These are phyloP conservation scores for Chiroxiphia lanceolata DNA, from an alignment of 2,797 vertebrate species.

Conservation along the genomic window DNA sequence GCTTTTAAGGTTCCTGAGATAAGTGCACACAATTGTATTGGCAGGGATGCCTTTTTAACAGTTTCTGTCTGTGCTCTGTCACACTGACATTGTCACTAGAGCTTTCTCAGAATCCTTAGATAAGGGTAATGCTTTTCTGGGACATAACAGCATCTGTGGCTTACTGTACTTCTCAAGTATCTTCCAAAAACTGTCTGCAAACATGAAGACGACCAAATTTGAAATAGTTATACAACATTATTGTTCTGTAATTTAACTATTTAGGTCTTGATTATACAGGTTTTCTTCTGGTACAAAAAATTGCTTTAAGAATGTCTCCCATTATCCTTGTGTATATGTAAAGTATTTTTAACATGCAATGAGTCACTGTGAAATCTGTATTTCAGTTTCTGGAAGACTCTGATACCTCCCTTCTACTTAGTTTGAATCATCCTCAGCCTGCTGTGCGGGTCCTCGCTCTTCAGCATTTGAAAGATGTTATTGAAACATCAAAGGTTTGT, in stretches of 20 bases:
- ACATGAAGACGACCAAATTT: not conserved
- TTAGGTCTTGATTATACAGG: not conserved
- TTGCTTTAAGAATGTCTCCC: not conserved
- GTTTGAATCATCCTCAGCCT: constrained; percentile 90
- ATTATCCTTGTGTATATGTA: not conserved
- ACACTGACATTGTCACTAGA: not conserved
- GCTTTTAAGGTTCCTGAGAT: constrained; percentile 25
- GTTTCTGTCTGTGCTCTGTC: constrained; percentile 30
- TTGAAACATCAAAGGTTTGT: constrained; percentile 83
- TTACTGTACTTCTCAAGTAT: not conserved
- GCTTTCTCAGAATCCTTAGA: constrained; percentile 54
- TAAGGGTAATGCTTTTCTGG: constrained; percentile 36
- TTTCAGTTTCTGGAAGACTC: constrained; percentile 86
- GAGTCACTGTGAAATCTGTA: constrained; percentile 38
- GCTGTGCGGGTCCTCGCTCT: constrained; percentile 85
- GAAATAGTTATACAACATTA: not conserved
- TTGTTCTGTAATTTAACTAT: not conserved
- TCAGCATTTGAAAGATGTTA: constrained; percentile 81
- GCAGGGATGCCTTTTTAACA: constrained; percentile 15
- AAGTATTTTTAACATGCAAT: not conserved
- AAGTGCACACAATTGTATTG: not conserved
- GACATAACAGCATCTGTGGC: not conserved
- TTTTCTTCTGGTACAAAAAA: not conserved
- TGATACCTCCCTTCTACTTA: constrained; percentile 89
- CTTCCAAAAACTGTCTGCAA: not conserved